A percentile compares a stretch with the other conserved stretches of the same genome.
Conservation (phyloP, 92 coral and sea anemone genomes). For the Plumapathes pennacea region DNA sequence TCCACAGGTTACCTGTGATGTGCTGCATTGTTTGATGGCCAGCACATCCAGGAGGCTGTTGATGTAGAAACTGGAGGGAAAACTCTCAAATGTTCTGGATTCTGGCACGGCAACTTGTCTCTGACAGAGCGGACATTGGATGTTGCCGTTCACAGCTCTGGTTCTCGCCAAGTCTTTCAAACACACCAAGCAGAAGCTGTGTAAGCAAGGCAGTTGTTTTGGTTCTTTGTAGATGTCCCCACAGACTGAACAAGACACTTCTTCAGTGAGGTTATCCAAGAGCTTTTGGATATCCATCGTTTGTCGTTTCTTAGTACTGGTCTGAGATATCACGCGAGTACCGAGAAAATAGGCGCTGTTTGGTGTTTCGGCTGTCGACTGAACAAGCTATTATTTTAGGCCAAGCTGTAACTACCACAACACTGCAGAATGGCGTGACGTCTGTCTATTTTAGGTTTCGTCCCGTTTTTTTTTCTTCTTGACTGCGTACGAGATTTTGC, state of each 20-base stretch:
- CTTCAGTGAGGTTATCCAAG: neutral
- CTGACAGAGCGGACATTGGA: constrained; percentile 21
- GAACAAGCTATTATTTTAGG: too few species aligned
- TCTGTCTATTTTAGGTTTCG: neutral
- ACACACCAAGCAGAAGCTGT: constrained; percentile 39
- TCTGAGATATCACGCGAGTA: too few species aligned
- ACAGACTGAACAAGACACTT: constrained; percentile 2
- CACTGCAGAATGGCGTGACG: too few species aligned
- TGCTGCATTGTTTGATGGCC: constrained; percentile 7
- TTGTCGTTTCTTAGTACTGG: too few species aligned
- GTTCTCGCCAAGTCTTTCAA: constrained; percentile 4
- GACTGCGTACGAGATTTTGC: constrained; percentile 47
- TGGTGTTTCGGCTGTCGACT: too few species aligned
- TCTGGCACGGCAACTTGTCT: constrained; percentile 10
- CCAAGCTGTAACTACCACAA: too few species aligned
- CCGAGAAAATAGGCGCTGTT: too few species aligned
- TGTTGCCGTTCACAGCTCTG: neutral
- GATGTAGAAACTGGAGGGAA: constrained; percentile 26
- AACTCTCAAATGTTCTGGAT: constrained; percentile 6
- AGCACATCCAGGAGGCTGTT: constrained; percentile 31
- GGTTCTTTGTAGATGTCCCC: constrained; percentile 1
- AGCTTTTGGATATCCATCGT: constrained; percentile 2
- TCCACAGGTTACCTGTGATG: constrained; percentile 8
- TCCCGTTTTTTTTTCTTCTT: neutral
- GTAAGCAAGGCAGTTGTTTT: constrained; percentile 32